These are phyloP conservation scores for Gobiocypris rarus DNA, from an alignment of 2,113 vertebrate genomes.

Conservation along the genomic window DNA sequence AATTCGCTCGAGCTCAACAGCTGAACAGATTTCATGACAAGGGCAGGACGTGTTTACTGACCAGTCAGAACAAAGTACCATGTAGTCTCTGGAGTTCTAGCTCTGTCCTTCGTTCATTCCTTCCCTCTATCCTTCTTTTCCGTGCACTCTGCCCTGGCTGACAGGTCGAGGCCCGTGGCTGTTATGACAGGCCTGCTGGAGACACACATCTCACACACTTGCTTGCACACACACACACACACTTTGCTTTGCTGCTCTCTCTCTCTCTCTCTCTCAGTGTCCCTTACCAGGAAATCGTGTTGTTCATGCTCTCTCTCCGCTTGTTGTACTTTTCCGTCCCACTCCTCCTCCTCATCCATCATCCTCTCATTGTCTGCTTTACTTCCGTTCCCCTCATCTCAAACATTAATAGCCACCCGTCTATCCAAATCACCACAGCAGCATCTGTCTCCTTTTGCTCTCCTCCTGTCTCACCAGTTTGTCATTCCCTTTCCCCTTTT, in stretches of 20 bases:
- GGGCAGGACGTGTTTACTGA: constrained; percentile 26
- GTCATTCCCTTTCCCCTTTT: constrained; percentile 48
- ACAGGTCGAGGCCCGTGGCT: constrained; percentile 58
- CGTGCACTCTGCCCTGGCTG: constrained; percentile 57
- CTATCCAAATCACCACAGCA: constrained; percentile 58
- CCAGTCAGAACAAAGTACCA: constrained; percentile 30
- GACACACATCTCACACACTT: too few relatives aligned
- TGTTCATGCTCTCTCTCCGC: constrained; percentile 51
- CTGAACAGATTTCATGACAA: constrained; percentile 5
- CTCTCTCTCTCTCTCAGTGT: constrained; percentile 53
- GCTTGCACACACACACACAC: too few relatives aligned
- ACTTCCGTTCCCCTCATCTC: constrained; percentile 64
- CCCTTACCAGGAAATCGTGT: constrained; percentile 42
- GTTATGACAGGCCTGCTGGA: constrained; percentile 75
- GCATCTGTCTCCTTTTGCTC: constrained; percentile 59
- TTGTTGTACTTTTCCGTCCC: constrained; percentile 53
- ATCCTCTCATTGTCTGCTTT: constrained; percentile 63
- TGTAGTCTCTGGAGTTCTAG: constrained; percentile 35
- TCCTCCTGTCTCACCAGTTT: constrained; percentile 51
- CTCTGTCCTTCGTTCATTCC: constrained; percentile 61
- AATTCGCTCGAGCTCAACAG: constrained; percentile 10
- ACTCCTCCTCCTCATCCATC: constrained; percentile 58
- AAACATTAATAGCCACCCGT: constrained; percentile 66
- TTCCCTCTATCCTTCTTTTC: constrained; percentile 54
- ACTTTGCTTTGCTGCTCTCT: too few relatives aligned